Evolutionary conservation across 1,140 invertebrate genomes (phyloP), one percentile per base, ranked within the genome.

Genomic region (Zophobas morio): DNA sequence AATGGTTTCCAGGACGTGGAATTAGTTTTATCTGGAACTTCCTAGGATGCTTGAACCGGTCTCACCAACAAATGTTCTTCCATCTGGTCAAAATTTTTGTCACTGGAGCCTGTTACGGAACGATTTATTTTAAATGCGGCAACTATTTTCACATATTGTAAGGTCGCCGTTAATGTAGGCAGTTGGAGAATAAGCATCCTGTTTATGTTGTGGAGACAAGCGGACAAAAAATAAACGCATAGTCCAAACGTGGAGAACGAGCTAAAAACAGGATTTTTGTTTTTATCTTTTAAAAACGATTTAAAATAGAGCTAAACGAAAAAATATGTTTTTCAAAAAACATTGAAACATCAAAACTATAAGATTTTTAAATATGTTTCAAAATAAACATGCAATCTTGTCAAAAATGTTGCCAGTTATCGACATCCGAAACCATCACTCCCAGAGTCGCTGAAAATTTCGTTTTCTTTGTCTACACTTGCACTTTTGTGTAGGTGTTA

Each of bases 401-500:
- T 60, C 8, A 60, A 33, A 54, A 60, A 35, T 60, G 34, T 35
- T 3, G 8, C 34, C 36, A 36, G 35, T 60, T 66, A 42, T 66
- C n/a, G 35, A 66, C n/a, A 66, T 20, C 20, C 20, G 20, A 20
- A 20, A 20, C 20, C 39, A 66, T 42, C 42, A 42, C 8, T 66
- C 33, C 33, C 60, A 39, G 60, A 66, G 37, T 66, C 37, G 60
- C 37, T 66, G 60, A 66, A 66, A 42, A 66, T 66, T 66, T 42
- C 37, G 39, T 60, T 66, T 66, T 66, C 60, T 66, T 66, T 66
- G 60, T 66, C n/a, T 66, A 20, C 60, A 66, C 60, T 66, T 66
- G 33, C 60, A 66, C 60, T 66, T 66, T 66, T 66, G 60, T 66
- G 60, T 71, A 71, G 76, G 60, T 72, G 72, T 80, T 80, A 80